phyloP scores from a whole-genome alignment of 1,140 invertebrate genomes.

The Drusus annulatus region DNA sequence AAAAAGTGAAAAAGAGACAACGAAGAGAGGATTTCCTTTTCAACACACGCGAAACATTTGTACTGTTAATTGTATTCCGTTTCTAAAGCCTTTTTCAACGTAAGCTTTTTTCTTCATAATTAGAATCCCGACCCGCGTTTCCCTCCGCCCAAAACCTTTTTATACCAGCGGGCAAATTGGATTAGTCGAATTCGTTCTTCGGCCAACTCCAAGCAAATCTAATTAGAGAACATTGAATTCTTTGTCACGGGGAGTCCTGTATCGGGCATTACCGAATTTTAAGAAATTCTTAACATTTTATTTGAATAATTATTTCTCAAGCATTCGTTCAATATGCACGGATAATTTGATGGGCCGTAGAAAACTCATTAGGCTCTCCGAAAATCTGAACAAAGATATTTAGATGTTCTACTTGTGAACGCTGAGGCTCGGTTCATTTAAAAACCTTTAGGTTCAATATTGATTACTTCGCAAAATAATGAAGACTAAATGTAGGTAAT shows the following conservation, averaged over 20 bases:
- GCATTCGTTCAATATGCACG: too few species aligned
- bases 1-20: conserved; percentile 17
- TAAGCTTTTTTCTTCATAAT: conserved; percentile 54
- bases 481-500: too few species aligned
- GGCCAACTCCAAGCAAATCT: conserved; percentile 55
- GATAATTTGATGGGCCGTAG: too few species aligned
- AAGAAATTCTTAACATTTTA: conserved; percentile 19
- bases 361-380: too few species aligned
- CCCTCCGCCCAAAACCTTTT: conserved; percentile 48
- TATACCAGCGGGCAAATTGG: conserved; percentile 48
- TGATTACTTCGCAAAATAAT: too few species aligned
- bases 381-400: too few species aligned
- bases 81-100: conserved; percentile 45
- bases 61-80: conserved; percentile 51
- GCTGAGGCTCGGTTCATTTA: too few species aligned
- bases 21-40: conserved; percentile 17
- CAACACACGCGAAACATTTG: conserved; percentile 43
- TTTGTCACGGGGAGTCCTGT: conserved; percentile 50
- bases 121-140: conserved; percentile 54
- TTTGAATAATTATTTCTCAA: conserved; percentile 9
- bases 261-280: conserved; percentile 19
- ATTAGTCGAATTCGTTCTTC: conserved; percentile 57
- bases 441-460: too few species aligned
- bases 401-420: too few species aligned
- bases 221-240: conserved; percentile 58